Conservation (phyloP, 2,888 invertebrate species). For the Ophion ventricosus region DNA sequence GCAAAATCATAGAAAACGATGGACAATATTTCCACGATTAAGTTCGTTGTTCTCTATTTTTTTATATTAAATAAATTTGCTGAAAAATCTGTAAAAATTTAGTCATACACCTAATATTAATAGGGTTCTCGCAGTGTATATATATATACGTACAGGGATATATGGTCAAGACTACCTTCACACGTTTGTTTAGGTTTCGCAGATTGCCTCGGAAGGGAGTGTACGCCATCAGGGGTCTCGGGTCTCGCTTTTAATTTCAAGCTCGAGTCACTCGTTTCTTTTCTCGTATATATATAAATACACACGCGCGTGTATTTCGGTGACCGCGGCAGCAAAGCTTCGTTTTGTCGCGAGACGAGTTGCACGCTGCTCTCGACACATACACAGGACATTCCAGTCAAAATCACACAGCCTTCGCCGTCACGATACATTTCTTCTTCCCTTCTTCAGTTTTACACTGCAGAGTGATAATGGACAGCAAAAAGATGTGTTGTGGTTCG, state of each 20-base stretch:
- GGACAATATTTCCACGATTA: too few species aligned
- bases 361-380: conserved; percentile 20
- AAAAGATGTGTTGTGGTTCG: too few species aligned
- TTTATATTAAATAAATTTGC: too few species aligned
- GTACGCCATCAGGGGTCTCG: conserved; percentile 43
- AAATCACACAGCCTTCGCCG: not conserved
- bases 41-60: too few species aligned
- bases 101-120: too few species aligned
- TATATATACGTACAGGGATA: not conserved
- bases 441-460: too few species aligned
- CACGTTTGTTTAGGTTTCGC: conserved; percentile 57
- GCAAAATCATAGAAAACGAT: too few species aligned
- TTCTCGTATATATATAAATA: conserved; percentile 17
- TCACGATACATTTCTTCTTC: too few species aligned
- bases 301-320: conserved; percentile 6
- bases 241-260: conserved; percentile 63
- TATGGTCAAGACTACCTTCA: conserved; percentile 43
- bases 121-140: too few species aligned
- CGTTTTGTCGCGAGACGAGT: conserved; percentile 53
- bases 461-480: too few species aligned
- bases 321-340: conserved; percentile 24
- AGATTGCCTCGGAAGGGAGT: conserved; percentile 50
- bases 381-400: conserved; percentile 2
- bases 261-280: conserved; percentile 55
- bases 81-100: too few species aligned